phyloP scores from a whole-genome alignment of 2,113 vertebrate genomes.

The Dipodomys spectabilis region DNA sequence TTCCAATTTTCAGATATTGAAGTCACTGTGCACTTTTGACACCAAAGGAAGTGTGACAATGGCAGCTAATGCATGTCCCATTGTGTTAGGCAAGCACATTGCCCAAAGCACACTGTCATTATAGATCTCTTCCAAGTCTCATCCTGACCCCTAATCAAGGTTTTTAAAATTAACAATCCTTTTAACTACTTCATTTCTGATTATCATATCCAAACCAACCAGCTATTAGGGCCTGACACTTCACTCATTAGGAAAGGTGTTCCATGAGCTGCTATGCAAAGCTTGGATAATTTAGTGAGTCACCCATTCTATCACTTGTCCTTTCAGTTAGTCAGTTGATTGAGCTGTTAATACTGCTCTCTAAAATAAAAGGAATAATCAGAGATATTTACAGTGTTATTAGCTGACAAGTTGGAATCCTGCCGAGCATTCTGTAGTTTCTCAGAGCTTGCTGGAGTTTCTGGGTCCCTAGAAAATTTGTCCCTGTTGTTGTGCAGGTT shows the following conservation, averaged over 20 bases:
- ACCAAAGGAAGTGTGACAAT: constrained; percentile 57
- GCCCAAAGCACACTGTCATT: constrained; percentile 61
- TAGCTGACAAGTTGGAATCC: constrained; percentile 57
- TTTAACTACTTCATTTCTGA: constrained; percentile 75
- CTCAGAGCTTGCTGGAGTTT: constrained; percentile 28
- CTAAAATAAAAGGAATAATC: constrained; percentile 55
- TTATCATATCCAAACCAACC: constrained; percentile 57
- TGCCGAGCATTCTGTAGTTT: constrained; percentile 17
- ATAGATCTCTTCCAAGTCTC: constrained; percentile 59
- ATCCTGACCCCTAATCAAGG: constrained; percentile 65
- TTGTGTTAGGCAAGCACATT: constrained; percentile 48
- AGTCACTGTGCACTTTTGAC: constrained; percentile 12
- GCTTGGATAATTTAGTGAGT: constrained; percentile 50
- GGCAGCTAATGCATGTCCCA: constrained; percentile 60
- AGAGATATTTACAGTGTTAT: constrained; percentile 63
- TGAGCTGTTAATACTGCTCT: constrained; percentile 60
- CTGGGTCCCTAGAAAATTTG: constrained; percentile 49
- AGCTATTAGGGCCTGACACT: constrained; percentile 61
- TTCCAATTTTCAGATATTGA: constrained; percentile 64
- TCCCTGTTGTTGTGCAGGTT: neutral
- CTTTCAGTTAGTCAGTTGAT: constrained; percentile 61
- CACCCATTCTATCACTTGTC: constrained; percentile 52
- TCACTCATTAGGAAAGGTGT: constrained; percentile 53
- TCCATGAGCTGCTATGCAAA: constrained; percentile 26
- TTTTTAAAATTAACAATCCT: constrained; percentile 69